Conservation (phyloP, 2,113 vertebrate genomes). For the Nothoprocta pentlandii region DNA sequence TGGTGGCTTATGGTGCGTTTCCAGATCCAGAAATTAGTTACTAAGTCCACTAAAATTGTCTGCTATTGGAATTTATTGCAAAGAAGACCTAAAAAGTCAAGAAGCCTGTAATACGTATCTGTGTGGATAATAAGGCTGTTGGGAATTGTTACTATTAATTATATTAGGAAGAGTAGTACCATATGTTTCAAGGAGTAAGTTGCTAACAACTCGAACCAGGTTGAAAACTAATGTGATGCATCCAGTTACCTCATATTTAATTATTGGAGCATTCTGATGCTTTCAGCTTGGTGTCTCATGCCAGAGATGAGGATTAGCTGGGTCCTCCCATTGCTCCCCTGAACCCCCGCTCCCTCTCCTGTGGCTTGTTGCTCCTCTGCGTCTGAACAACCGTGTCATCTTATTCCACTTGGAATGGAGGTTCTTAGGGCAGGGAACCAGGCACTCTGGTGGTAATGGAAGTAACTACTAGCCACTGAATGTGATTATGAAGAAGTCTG, state of each 20-base stretch:
- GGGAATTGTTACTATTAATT: neutral
- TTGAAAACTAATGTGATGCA: neutral
- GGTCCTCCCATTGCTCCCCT: fast-evolving
- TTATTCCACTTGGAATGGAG: neutral
- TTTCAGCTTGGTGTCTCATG: neutral
- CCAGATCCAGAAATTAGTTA: neutral
- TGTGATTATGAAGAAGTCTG: neutral
- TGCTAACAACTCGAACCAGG: neutral
- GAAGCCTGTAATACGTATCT: neutral
- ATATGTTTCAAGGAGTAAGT: neutral
- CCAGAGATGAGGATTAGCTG: neutral
- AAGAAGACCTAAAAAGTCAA: neutral
- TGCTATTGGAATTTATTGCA: neutral
- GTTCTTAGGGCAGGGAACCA: fast-evolving
- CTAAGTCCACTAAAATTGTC: neutral
- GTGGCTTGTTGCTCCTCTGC: neutral
- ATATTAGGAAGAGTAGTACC: neutral
- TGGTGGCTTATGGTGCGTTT: neutral
- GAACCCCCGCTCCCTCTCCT: neutral
- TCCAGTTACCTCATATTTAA: neutral
- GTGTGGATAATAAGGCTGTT: neutral
- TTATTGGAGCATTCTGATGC: neutral
- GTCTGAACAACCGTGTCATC: neutral
- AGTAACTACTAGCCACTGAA: neutral
- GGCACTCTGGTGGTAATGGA: neutral